These are phyloP conservation scores for Caenorhabditis afra DNA, from an alignment of 2,888 invertebrate genomes.

Conservation along the genomic window DNA sequence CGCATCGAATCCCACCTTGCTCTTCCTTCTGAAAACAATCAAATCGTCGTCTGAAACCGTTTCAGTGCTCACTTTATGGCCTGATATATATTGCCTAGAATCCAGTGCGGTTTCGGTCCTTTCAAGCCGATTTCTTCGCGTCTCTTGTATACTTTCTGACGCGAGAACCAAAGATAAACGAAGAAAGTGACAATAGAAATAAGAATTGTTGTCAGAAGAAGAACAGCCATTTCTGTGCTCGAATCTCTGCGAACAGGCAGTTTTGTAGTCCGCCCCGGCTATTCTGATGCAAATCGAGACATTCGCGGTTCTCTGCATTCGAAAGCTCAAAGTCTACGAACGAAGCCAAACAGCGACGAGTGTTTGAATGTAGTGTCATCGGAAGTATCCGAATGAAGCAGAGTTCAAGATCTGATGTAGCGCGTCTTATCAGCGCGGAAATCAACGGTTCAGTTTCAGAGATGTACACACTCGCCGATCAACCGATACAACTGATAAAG, in stretches of 20 bases:
- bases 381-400: conserved; percentile 3
- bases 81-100: conserved; percentile 51
- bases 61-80: conserved; percentile 19
- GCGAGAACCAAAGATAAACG: not conserved
- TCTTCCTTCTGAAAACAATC: conserved; percentile 8
- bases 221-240: conserved; percentile 1
- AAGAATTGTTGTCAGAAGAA: not conserved
- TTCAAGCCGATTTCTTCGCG: conserved; percentile 36
- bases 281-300: too few relatives aligned
- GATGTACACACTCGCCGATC: not conserved
- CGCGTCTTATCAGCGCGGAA: conserved; percentile 28
- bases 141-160: not conserved
- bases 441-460: not conserved
- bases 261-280: too few relatives aligned
- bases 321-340: too few relatives aligned
- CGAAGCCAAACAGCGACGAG: too few relatives aligned
- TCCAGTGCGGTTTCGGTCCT: conserved; percentile 50
- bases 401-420: conserved; percentile 53
- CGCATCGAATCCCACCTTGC: conserved; percentile 46
- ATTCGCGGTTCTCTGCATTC: too few relatives aligned
- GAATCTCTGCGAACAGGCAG: too few relatives aligned
- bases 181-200: not conserved
- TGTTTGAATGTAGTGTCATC: not conserved
- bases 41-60: too few relatives aligned
- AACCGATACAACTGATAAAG: too few relatives aligned